Conservation (phyloP, 2,113 vertebrate species). For the Arizona elegans region DNA sequence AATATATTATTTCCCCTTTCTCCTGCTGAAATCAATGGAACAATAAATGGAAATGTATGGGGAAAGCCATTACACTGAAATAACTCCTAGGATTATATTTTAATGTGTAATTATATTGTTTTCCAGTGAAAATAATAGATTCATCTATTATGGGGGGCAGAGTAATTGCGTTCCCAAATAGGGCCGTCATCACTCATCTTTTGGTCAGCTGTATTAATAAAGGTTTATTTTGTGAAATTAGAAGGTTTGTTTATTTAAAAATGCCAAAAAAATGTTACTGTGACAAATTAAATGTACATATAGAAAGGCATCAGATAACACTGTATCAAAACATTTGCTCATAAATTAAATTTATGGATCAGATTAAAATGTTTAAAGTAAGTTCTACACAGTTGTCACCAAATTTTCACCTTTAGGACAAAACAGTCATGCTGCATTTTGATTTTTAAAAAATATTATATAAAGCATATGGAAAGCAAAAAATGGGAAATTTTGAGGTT, state of each 20-base stretch:
- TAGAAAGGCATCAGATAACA: slow-evolving; percentile 61
- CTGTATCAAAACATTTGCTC: slow-evolving; percentile 49
- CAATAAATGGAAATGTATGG: neutral
- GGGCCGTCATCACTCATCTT: neutral
- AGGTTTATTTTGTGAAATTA: slow-evolving; percentile 49
- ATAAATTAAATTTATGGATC: slow-evolving; percentile 64
- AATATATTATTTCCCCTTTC: neutral
- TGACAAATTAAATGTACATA: slow-evolving; percentile 58
- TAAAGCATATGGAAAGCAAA: slow-evolving; percentile 62
- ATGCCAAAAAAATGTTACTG: slow-evolving; percentile 36
- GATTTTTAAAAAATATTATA: slow-evolving; percentile 60
- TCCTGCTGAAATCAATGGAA: neutral
- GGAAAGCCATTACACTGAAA: neutral
- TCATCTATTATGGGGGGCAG: neutral
- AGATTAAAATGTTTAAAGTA: slow-evolving; percentile 69
- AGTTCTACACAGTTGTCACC: slow-evolving; percentile 70
- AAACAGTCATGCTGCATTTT: slow-evolving; percentile 60
- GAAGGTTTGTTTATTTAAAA: slow-evolving; percentile 16
- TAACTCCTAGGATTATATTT: neutral
- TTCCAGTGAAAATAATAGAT: neutral
- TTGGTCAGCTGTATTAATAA: slow-evolving; percentile 25
- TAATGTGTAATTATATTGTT: neutral
- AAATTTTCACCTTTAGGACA: slow-evolving; percentile 65
- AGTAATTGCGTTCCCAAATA: neutral
- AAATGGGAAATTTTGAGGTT: neutral